Percentiles rank a stretch among this genome's conserved stretches.
phyloP scores from a whole-genome alignment of 2,888 invertebrate species.

The Calliphora vomitoria region DNA sequence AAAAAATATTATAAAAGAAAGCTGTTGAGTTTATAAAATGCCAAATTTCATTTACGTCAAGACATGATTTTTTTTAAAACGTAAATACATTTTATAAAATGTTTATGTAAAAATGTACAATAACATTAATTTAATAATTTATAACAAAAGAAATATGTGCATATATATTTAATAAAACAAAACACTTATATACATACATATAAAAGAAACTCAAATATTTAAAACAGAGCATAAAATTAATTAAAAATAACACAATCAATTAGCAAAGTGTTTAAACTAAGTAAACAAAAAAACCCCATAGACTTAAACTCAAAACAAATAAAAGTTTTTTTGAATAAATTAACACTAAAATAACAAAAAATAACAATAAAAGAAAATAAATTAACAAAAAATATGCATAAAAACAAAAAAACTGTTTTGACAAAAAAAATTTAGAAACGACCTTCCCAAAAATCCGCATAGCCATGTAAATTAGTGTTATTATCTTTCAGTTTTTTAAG shows the following conservation, averaged over 20 bases:
- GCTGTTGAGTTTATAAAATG: too few relatives aligned
- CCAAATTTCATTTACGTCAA: too few relatives aligned
- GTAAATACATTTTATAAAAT: background rate
- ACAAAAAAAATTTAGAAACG: conserved; percentile 72
- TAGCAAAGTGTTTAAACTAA: conserved; percentile 35
- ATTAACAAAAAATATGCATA: conserved; percentile 45
- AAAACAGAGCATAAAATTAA: conserved; percentile 50
- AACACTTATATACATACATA: background rate
- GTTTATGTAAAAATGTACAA: conserved; percentile 2
- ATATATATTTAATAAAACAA: background rate
- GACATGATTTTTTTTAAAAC: background rate
- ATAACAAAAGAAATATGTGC: background rate
- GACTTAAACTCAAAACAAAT: background rate
- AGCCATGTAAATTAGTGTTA: conserved; percentile 78
- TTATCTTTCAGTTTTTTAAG: conserved; percentile 30
- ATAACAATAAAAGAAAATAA: conserved; percentile 17
- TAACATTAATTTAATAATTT: conserved; percentile 17
- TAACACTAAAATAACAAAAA: conserved; percentile 41
- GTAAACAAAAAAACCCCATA: conserved; percentile 24
- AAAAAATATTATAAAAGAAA: too few relatives aligned
- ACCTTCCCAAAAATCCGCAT: conserved; percentile 81
- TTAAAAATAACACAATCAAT: conserved; percentile 2
- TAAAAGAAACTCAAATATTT: conserved; percentile 41
- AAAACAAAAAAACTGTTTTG: background rate
- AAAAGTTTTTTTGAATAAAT: conserved; percentile 34